Base-by-base conservation (phyloP, 2,888 invertebrate species). In the Papilio demoleus region DNA sequence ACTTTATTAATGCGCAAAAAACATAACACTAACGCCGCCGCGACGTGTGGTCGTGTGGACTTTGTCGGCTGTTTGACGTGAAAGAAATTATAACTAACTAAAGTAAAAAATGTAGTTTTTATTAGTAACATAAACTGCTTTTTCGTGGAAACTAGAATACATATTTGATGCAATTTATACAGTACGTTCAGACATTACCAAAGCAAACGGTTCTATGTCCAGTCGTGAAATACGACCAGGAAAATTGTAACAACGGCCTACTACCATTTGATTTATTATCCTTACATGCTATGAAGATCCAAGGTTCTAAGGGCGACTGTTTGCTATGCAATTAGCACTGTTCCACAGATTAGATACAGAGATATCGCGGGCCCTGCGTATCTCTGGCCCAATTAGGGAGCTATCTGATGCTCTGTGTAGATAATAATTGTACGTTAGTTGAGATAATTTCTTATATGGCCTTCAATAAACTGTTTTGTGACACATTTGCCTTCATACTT, bases 371-470 rank as follows among this genome's bases (percentile, higher is more conserved):
- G 67, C 63, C 63, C 56, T 63, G 50, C 47, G 53, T 71, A 72
- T 68, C 72, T 59, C 27, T 70, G 72, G 68, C 71, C 72, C 61
- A 71, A 72, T 72, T 72, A 61, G 22, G 36, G 31, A 42, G 60
- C 45, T 71, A 68, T 71, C 68, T 64, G 64, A 70, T 67, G 68
- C 22, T 58, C n/a, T 65, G 27, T 40, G 53, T 22, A 64, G 50
- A 65, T 65, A 65, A 47, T 17, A 64, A 56, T 65, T 19, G 31
- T 47, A n/a, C 12, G 11, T 63, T 36, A 14, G 40, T 53, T 34
- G 40, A 31, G 47, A 38, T 61, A 58, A 65, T 56, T 56, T 31
- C 17, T 17, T 56, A 58, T 56, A 27, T 68, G 40, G 31, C 56
- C 63, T 36, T 38, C 36, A 19, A 36, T 45, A 2, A 50, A 36